Conservation (phyloP, 2,113 vertebrate species). For the Puffinus mauretanicus region DNA sequence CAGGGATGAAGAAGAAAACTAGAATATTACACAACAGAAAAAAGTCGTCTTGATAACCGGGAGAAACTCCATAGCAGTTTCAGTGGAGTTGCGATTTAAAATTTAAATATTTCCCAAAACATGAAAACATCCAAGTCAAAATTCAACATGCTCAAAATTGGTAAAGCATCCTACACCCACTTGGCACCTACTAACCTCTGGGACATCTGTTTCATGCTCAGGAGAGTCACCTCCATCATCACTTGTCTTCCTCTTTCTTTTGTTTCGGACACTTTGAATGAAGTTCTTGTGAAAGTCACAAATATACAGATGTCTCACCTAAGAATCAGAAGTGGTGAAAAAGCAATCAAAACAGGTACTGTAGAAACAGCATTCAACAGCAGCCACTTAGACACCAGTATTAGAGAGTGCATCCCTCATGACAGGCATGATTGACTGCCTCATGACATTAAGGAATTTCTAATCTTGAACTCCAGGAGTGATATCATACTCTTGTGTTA, state of each 20-base stretch:
- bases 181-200: conserved; percentile 81
- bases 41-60: background rate
- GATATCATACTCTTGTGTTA: background rate
- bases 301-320: conserved; percentile 98
- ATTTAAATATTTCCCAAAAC: background rate
- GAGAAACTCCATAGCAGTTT: background rate
- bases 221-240: conserved; percentile 97
- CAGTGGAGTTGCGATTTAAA: background rate
- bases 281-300: conserved; percentile 99
- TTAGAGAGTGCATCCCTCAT: background rate
- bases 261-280: conserved; percentile 98
- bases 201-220: conserved; percentile 92
- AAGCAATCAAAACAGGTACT: background rate
- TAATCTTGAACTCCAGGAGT: background rate
- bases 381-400: background rate
- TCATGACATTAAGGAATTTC: background rate
- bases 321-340: background rate
- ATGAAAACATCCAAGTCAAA: background rate
- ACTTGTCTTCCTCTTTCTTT: conserved; percentile 97
- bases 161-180: background rate
- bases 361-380: background rate
- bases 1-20: background rate
- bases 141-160: background rate
- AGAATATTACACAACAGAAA: background rate
- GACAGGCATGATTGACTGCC: background rate